These are phyloP conservation scores for Xerus inauris DNA, from an alignment of 2,113 vertebrate genomes.

Conservation along the genomic window DNA sequence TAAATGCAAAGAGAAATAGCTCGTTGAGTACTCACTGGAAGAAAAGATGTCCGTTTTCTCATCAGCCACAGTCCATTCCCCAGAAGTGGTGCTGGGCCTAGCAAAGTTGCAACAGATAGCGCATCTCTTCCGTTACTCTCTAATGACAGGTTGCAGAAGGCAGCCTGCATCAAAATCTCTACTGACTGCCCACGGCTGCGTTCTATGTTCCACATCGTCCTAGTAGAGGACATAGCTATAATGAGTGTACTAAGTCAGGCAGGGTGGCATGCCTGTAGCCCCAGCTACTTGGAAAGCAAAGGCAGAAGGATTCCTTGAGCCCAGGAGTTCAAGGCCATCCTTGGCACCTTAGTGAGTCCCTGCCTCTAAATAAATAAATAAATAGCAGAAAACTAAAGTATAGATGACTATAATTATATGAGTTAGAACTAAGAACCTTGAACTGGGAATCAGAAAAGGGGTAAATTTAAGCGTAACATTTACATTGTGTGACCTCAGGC, in stretches of 20 bases:
- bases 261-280: background rate
- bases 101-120: no score
- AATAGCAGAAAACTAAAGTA: no score
- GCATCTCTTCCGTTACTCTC: background rate
- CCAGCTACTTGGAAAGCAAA: background rate
- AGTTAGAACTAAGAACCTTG: background rate
- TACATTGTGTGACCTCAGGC: background rate
- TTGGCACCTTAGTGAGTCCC: background rate
- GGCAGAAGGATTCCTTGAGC: background rate
- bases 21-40: background rate
- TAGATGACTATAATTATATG: background rate
- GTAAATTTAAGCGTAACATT: background rate
- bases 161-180: background rate
- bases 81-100: background rate
- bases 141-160: background rate
- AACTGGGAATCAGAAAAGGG: background rate
- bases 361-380: background rate
- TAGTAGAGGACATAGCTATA: background rate
- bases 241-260: background rate
- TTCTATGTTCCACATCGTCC: no score
- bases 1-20: constrained; percentile 72
- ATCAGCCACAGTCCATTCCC: background rate
- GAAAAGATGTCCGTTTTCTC: background rate
- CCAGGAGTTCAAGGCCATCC: background rate
- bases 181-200: no score